A percentile compares a stretch with the other conserved stretches of the same genome.
phyloP scores from a whole-genome alignment of 2,113 vertebrate species.

The Xenopus tropicalis region UCB_Xtro_10.0 CM004450.2:12561501-12562000 shows the following conservation, averaged over 20 bases:
- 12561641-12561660: not conserved
- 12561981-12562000: too few species aligned
- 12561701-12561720: not conserved
- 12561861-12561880: too few species aligned
- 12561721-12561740: not conserved
- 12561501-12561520: slow-evolving; percentile 87
- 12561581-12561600: slow-evolving; percentile 71
- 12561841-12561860: too few species aligned
- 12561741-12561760: not conserved
- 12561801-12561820: not conserved
- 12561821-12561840: not conserved
- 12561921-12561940: too few species aligned
- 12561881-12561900: too few species aligned
- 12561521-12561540: slow-evolving; percentile 89
- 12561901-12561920: too few species aligned
- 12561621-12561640: not conserved
- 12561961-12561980: too few species aligned
- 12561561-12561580: slow-evolving; percentile 76
- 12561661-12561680: not conserved
- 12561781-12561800: not conserved
- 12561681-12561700: not conserved
- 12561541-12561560: slow-evolving; percentile 78
- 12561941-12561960: too few species aligned
- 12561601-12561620: not conserved
- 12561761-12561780: not conserved